Percentiles rank a stretch among this genome's conserved stretches.
Conservation (phyloP, 2,888 invertebrate genomes). For the Diabrotica balteata region DNA sequence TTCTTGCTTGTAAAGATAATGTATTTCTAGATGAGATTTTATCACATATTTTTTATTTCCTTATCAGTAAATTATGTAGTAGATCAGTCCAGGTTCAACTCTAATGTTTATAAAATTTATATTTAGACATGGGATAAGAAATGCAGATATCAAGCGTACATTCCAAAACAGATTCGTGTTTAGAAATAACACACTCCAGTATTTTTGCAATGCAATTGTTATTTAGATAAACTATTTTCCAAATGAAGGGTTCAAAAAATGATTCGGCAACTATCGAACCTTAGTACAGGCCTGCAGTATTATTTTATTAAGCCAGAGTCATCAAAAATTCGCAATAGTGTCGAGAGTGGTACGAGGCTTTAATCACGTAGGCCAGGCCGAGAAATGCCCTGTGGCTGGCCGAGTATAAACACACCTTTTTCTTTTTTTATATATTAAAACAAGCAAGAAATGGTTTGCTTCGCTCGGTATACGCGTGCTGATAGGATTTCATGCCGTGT, state of each 20-base stretch:
- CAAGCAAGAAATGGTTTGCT: neutral
- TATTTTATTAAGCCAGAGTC: constrained; percentile 17
- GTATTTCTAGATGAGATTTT: no score
- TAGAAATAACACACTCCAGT: neutral
- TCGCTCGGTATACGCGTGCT: neutral
- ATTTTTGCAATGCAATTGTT: no score
- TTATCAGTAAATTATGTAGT: no score
- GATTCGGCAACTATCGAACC: no score
- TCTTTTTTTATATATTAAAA: constrained; percentile 18
- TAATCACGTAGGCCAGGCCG: constrained; percentile 34
- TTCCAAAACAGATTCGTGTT: neutral
- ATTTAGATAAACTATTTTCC: no score
- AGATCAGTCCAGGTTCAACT: no score
- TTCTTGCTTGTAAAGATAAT: no score
- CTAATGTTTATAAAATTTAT: neutral
- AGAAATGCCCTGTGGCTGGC: constrained; percentile 22
- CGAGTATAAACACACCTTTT: constrained; percentile 9
- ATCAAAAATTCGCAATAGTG: constrained; percentile 19
- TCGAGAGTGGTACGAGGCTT: constrained; percentile 26
- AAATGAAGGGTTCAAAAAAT: no score
- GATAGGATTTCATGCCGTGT: neutral
- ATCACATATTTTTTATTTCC: no score
- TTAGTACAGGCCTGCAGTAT: constrained; percentile 1
- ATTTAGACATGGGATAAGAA: neutral
- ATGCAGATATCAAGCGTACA: neutral